Evolutionary conservation across 2,113 vertebrate species (phyloP).

Genomic region (Coreoperca whiteheadi): DNA sequence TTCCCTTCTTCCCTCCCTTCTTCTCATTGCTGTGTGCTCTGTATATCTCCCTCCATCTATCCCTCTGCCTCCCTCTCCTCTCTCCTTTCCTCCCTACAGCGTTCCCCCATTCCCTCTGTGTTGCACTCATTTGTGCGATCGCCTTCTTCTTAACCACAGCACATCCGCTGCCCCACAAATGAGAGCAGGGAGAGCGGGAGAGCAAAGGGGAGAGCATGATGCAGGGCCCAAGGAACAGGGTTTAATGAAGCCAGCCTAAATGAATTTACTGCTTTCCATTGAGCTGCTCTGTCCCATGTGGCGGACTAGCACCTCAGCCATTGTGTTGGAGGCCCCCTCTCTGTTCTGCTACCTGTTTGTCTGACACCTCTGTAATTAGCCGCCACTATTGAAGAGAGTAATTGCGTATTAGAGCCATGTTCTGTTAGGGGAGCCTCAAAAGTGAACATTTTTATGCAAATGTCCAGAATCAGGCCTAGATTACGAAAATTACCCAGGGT

Average conservation of each 20-base stretch:
- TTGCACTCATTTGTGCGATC: slow-evolving; percentile 65
- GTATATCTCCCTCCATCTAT: slow-evolving; percentile 22
- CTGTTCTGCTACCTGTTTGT: slow-evolving; percentile 78
- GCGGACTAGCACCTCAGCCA: slow-evolving; percentile 67
- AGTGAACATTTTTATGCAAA: slow-evolving; percentile 82
- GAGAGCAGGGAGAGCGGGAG: slow-evolving; percentile 54
- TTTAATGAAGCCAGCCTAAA: slow-evolving; percentile 83
- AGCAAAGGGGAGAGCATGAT: slow-evolving; percentile 64
- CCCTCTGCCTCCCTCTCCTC: background rate
- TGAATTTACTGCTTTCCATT: slow-evolving; percentile 82
- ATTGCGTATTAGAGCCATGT: slow-evolving; percentile 75
- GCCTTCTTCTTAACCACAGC: slow-evolving; percentile 70
- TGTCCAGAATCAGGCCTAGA: slow-evolving; percentile 50
- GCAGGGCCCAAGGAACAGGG: slow-evolving; percentile 69
- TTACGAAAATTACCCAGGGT: slow-evolving; percentile 73
- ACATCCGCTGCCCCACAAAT: slow-evolving; percentile 73
- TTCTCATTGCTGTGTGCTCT: slow-evolving; percentile 5
- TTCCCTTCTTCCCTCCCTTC: slow-evolving; percentile 31
- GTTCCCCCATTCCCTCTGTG: slow-evolving; percentile 31
- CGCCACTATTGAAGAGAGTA: slow-evolving; percentile 76
- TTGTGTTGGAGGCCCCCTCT: slow-evolving; percentile 61
- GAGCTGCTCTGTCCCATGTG: slow-evolving; percentile 75
- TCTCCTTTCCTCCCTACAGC: slow-evolving; percentile 41
- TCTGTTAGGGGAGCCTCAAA: slow-evolving; percentile 70
- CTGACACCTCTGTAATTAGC: slow-evolving; percentile 81